phyloP scores from a whole-genome alignment of 1,140 invertebrate genomes.

The Drosophila auraria region DNA sequence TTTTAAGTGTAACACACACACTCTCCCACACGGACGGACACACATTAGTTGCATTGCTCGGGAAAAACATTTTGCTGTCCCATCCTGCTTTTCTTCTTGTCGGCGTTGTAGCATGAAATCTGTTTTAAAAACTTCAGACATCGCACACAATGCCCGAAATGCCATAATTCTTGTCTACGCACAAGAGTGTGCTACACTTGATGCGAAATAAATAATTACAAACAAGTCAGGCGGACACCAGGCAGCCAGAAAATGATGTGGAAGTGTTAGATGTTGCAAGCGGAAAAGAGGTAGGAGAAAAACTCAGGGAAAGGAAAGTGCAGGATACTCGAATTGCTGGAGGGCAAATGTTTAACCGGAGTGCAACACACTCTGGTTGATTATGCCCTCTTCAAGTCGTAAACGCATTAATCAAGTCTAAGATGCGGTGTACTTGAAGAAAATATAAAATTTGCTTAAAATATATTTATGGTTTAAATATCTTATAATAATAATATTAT shows the following conservation, averaged over 20 bases:
- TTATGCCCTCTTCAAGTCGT: neutral
- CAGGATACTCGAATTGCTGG: conserved; percentile 35
- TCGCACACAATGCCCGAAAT: conserved; percentile 70
- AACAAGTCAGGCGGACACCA: conserved; percentile 74
- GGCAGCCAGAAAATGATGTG: conserved; percentile 44
- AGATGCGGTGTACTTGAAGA: neutral
- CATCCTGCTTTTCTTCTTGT: conserved; percentile 57
- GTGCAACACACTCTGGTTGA: conserved; percentile 63
- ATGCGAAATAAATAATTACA: conserved; percentile 80
- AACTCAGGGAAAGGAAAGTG: neutral
- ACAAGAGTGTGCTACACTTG: conserved; percentile 71
- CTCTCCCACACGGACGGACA: conserved; percentile 2
- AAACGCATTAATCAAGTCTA: conserved; percentile 9
- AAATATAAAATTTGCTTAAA: too few relatives aligned
- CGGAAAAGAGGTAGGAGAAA: neutral
- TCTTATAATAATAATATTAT: too few relatives aligned
- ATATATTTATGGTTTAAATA: too few relatives aligned
- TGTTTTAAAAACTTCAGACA: conserved; percentile 70
- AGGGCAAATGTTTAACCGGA: conserved; percentile 54
- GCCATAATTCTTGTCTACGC: conserved; percentile 80
- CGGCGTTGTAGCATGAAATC: conserved; percentile 77
- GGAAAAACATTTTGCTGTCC: conserved; percentile 21
- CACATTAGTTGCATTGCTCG: conserved; percentile 38
- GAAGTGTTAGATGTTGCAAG: conserved; percentile 34
- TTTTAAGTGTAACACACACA: conserved; percentile 62